Evolutionary conservation across 1,140 invertebrate species (phyloP).

Genomic region (Drosophila nikananu): DNA sequence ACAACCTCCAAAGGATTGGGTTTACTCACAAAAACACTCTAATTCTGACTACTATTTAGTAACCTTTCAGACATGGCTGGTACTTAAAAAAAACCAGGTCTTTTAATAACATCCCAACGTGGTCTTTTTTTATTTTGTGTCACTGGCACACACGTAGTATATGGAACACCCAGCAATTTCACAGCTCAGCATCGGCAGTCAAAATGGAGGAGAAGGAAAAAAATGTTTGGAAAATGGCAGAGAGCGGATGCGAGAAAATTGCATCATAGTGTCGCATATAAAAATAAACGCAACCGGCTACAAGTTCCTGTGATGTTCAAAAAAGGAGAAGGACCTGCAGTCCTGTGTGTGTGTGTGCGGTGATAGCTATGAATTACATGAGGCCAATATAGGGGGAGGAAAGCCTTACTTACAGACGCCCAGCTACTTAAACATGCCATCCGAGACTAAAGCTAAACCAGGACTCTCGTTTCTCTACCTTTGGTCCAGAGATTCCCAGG

Average conservation of each 20-base stretch:
- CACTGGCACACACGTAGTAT: conserved; percentile 28
- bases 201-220: conserved; percentile 27
- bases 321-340: conserved; percentile 12
- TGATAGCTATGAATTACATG: conserved; percentile 81
- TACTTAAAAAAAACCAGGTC: conserved; percentile 3
- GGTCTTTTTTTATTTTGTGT: conserved; percentile 2
- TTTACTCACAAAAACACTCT: not conserved
- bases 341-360: conserved; percentile 48
- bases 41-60: conserved; percentile 14
- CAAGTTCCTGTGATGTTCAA: conserved; percentile 52
- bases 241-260: conserved; percentile 78
- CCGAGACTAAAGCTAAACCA: conserved; percentile 56
- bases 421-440: conserved; percentile 78
- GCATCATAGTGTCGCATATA: conserved; percentile 81
- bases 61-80: not conserved
- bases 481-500: conserved; percentile 32
- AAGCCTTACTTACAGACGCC: conserved; percentile 54
- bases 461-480: conserved; percentile 20
- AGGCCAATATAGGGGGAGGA: conserved; percentile 59
- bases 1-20: not conserved
- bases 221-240: conserved; percentile 33
- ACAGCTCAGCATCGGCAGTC: conserved; percentile 65
- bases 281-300: conserved; percentile 77
- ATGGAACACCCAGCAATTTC: conserved; percentile 58
- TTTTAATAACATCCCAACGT: conserved; percentile 41